A percentile compares a stretch with the other conserved stretches of the same genome.
phyloP scores from a whole-genome alignment of 2,888 invertebrate genomes.

The Cotesia congregata region DNA sequence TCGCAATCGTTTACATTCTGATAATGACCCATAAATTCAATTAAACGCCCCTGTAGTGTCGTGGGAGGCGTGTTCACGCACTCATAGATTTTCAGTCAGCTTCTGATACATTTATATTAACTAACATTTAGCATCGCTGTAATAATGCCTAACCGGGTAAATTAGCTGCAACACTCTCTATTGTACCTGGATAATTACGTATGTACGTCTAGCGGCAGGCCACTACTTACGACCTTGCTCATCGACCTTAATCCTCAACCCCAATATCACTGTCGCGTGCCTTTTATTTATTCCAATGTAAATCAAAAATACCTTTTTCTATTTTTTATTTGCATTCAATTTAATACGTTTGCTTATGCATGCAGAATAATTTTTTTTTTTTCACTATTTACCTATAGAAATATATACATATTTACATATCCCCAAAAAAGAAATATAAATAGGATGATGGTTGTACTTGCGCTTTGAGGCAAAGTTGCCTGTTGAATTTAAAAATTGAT shows the following conservation, averaged over 20 bases:
- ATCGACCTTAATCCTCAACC: constrained; percentile 56
- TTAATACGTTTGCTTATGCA: background rate
- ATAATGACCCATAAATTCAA: constrained; percentile 64
- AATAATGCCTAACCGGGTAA: background rate
- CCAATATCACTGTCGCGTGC: constrained; percentile 42
- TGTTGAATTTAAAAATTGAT: constrained; percentile 15
- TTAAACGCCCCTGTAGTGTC: constrained; percentile 52
- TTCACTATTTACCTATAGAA: background rate
- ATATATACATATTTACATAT: background rate
- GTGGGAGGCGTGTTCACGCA: constrained; percentile 22
- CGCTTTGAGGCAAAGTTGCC: background rate
- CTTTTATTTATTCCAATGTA: background rate
- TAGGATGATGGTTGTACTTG: background rate
- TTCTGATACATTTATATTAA: background rate
- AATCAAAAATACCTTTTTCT: background rate
- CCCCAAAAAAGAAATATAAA: background rate
- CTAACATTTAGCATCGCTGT: background rate
- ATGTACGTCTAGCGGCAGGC: constrained; percentile 45
- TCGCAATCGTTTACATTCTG: constrained; percentile 56
- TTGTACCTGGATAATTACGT: constrained; percentile 27
- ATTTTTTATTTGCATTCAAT: background rate
- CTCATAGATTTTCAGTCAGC: constrained; percentile 17
- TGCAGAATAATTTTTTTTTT: background rate
- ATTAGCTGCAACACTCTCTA: constrained; percentile 4
- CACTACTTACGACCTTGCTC: constrained; percentile 51